Evolutionary conservation across 2,888 invertebrate species (phyloP).

Genomic region (Camptogramma bilineatum): DNA sequence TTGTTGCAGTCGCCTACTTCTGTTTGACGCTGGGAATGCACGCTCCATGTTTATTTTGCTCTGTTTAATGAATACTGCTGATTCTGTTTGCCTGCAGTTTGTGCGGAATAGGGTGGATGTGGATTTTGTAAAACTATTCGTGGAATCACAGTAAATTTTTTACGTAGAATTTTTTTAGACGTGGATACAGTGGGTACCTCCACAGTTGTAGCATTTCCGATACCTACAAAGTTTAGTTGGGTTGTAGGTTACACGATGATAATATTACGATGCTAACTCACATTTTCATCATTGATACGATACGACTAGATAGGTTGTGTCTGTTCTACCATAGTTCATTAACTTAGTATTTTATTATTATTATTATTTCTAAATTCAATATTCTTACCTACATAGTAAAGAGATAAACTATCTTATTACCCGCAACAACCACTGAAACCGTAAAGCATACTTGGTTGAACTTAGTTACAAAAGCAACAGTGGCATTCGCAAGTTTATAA

Average conservation of each 20-base stretch:
- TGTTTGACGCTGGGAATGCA: constrained; percentile 46
- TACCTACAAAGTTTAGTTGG: background rate
- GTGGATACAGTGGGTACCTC: background rate
- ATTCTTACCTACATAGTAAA: constrained; percentile 17
- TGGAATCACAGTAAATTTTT: constrained; percentile 3
- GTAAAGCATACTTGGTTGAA: constrained; percentile 52
- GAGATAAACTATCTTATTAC: constrained; percentile 49
- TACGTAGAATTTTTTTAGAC: background rate
- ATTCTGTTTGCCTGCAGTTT: constrained; percentile 31
- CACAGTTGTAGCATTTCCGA: no score
- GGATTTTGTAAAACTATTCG: constrained; percentile 15
- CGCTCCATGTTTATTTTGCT: constrained; percentile 33
- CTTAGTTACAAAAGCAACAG: constrained; percentile 58
- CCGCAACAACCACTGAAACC: constrained; percentile 45
- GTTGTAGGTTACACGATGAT: background rate
- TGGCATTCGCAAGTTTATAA: constrained; percentile 64
- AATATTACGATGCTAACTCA: background rate
- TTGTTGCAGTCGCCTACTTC: constrained; percentile 81
- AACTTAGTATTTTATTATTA: background rate
- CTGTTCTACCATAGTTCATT: background rate
- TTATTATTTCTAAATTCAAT: constrained; percentile 7
- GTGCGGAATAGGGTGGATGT: constrained; percentile 13
- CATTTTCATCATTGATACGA: no score
- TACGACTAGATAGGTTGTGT: no score
- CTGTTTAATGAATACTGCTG: constrained; percentile 35